Evolutionary conservation across 2,797 vertebrate species (phyloP).

Genomic region (Dipus sagitta): DNA sequence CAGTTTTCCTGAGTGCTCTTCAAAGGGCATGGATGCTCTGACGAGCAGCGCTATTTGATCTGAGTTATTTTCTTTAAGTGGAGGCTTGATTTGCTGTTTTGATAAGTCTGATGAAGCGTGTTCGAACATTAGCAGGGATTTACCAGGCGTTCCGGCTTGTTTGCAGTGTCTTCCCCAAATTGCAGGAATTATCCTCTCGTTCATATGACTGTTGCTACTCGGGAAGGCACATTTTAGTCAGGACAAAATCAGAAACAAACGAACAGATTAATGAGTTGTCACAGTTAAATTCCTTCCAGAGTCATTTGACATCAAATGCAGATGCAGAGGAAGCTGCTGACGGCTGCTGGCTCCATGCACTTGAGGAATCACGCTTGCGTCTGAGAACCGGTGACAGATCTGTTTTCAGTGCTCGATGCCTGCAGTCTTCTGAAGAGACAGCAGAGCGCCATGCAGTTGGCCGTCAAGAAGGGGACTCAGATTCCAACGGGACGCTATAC

Average conservation of each 20-base stretch:
- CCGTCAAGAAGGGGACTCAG: neutral
- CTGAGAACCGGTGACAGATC: conserved; percentile 12
- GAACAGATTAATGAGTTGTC: conserved; percentile 34
- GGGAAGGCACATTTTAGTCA: neutral
- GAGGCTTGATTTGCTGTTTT: conserved; percentile 73
- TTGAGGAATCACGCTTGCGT: neutral
- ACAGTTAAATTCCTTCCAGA: conserved; percentile 31
- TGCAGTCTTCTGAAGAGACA: neutral
- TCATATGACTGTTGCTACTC: conserved; percentile 13
- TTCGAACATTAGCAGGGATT: conserved; percentile 64
- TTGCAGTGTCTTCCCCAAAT: conserved; percentile 59
- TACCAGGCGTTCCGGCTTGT: conserved; percentile 6
- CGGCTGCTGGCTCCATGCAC: neutral
- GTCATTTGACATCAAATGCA: neutral
- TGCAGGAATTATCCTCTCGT: conserved; percentile 56
- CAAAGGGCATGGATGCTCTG: conserved; percentile 61
- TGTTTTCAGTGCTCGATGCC: neutral
- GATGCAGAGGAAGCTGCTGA: neutral
- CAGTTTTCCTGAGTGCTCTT: conserved; percentile 38
- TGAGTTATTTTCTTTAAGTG: conserved; percentile 71
- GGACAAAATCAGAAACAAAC: conserved; percentile 22
- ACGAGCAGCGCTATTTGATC: conserved; percentile 45
- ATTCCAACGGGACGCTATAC: neutral
- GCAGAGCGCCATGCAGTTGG: neutral
- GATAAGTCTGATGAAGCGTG: conserved; percentile 67